A percentile compares a stretch with the other conserved stretches of the same genome.
phyloP scores from a whole-genome alignment of 2,888 invertebrate species.

The Eremobia ochroleuca region DNA sequence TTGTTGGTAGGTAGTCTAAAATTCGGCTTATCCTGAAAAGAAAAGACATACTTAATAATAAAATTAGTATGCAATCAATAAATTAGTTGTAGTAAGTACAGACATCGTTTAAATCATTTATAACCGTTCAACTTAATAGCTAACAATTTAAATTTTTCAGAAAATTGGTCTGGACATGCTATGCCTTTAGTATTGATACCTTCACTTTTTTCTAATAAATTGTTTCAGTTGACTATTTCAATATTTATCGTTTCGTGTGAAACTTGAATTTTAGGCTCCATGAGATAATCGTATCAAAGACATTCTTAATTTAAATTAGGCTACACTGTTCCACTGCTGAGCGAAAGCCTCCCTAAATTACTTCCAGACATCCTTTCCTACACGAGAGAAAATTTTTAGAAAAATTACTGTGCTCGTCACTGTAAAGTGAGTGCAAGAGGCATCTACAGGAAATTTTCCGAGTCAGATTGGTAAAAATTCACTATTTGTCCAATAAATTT shows the following conservation, averaged over 20 bases:
- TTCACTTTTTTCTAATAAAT: background rate
- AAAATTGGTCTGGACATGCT: constrained; percentile 39
- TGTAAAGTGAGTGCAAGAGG: too few species aligned
- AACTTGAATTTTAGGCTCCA: background rate
- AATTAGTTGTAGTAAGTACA: constrained; percentile 1
- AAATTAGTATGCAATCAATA: constrained; percentile 30
- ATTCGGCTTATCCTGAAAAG: background rate
- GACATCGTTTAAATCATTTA: constrained; percentile 30
- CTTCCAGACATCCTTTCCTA: background rate
- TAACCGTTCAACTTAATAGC: constrained; percentile 30
- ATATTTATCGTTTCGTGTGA: constrained; percentile 3
- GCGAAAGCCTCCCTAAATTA: background rate
- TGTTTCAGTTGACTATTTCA: background rate
- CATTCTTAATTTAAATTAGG: background rate
- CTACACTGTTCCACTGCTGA: background rate
- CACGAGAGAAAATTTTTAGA: too few species aligned
- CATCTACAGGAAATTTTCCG: too few species aligned
- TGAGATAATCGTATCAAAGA: background rate
- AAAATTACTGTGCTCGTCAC: too few species aligned
- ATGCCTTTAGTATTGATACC: constrained; percentile 6
- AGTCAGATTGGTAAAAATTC: too few species aligned
- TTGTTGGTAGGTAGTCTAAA: background rate
- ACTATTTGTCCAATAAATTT: too few species aligned
- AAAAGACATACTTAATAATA: background rate
- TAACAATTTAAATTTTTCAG: constrained; percentile 24